Evolutionary conservation across 2,113 vertebrate genomes (phyloP).

Genomic region (Salvator merianae): DNA sequence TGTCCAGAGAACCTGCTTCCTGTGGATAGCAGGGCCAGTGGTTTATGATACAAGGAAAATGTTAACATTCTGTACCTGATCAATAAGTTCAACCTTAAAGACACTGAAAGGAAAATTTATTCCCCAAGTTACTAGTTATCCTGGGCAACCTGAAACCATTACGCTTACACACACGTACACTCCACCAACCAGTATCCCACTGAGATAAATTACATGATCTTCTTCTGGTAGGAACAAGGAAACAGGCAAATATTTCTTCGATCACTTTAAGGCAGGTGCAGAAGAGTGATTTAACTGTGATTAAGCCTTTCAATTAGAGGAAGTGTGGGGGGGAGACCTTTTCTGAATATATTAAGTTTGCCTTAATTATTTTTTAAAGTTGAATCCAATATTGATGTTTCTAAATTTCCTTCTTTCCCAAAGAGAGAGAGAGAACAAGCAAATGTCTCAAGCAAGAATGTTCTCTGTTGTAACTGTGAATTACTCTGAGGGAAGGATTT

Average conservation of each 20-base stretch:
- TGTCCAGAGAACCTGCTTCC: constrained; percentile 20
- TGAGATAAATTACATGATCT: constrained; percentile 29
- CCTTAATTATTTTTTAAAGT: neutral
- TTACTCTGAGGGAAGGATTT: neutral
- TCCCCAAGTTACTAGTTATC: constrained; percentile 67
- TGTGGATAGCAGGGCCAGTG: neutral
- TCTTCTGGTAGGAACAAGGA: neutral
- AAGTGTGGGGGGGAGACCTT: neutral
- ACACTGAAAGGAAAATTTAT: constrained; percentile 42
- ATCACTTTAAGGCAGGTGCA: neutral
- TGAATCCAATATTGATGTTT: neutral
- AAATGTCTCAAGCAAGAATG: neutral
- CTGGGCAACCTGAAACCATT: constrained; percentile 62
- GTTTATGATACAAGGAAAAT: constrained; percentile 2
- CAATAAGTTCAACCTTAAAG: constrained; percentile 67
- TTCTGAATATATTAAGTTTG: neutral
- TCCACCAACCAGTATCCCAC: constrained; percentile 45
- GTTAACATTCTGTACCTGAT: constrained; percentile 64
- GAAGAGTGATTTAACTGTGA: too few relatives aligned
- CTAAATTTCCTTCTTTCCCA: neutral
- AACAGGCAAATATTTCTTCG: constrained; percentile 21
- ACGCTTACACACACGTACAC: neutral
- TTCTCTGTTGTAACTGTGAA: neutral
- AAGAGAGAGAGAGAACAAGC: too few relatives aligned
- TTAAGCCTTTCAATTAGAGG: constrained; percentile 7